phyloP scores from a whole-genome alignment of 1,140 invertebrate genomes.

The Megathymus violae region DNA sequence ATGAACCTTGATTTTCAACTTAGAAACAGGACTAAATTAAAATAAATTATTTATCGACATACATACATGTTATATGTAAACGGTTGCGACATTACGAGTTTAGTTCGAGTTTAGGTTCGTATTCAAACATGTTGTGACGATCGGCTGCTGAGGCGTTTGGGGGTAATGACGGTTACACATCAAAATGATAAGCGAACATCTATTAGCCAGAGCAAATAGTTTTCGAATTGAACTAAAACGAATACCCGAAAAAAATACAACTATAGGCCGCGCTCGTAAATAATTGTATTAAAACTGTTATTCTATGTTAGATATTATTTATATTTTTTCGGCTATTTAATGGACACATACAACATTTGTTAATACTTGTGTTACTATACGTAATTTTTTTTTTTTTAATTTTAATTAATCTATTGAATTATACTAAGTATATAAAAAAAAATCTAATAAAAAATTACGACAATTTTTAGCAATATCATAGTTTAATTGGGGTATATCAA shows the following conservation, averaged over 20 bases:
- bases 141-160: not conserved
- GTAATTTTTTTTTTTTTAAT: too few species aligned
- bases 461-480: too few species aligned
- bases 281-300: slow-evolving; percentile 11
- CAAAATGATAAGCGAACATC: slow-evolving; percentile 27
- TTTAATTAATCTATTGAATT: too few species aligned
- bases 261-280: slow-evolving; percentile 25
- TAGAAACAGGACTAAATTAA: too few species aligned
- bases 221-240: slow-evolving; percentile 3
- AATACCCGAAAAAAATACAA: slow-evolving; percentile 10
- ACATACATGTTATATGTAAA: too few species aligned
- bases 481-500: too few species aligned
- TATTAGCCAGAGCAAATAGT: slow-evolving; percentile 20
- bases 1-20: too few species aligned
- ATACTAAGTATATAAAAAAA: too few species aligned
- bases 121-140: not conserved
- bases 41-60: too few species aligned
- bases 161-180: slow-evolving; percentile 5
- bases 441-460: too few species aligned
- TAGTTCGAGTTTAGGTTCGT: not conserved
- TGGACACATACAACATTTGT: not conserved
- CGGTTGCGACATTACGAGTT: too few species aligned
- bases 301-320: not conserved
- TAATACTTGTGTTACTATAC: not conserved
- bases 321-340: not conserved